Conservation (phyloP, 2,797 vertebrate genomes). For the Gorsachius magnificus region DNA sequence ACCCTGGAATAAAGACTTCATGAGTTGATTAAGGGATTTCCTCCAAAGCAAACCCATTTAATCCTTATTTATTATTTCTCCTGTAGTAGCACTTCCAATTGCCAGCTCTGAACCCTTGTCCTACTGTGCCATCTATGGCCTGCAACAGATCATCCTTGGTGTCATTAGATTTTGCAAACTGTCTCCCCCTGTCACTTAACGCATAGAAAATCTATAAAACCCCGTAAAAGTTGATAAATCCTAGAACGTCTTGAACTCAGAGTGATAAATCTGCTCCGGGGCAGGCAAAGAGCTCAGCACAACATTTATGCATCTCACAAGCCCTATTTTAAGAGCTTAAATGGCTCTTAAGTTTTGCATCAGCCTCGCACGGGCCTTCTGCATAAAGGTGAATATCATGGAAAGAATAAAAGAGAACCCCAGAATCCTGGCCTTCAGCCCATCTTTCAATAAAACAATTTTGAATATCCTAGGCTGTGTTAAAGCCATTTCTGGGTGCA, state of each 20-base stretch:
- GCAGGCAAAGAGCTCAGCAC: constrained; percentile 24
- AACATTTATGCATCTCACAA: neutral
- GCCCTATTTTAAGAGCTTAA: constrained; percentile 4
- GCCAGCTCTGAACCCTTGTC: neutral
- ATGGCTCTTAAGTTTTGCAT: constrained; percentile 37
- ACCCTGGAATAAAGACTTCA: neutral
- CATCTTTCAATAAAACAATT: constrained; percentile 57
- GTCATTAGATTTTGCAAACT: neutral
- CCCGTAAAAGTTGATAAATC: constrained; percentile 56
- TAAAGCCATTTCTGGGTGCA: constrained; percentile 61
- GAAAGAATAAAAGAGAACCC: constrained; percentile 48
- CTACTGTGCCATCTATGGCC: neutral
- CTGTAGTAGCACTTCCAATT: neutral
- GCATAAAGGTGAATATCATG: constrained; percentile 51
- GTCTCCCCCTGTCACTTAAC: constrained; percentile 31
- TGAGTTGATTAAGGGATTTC: neutral
- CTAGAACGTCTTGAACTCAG: neutral
- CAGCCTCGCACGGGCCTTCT: neutral
- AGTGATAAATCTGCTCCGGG: constrained; percentile 34
- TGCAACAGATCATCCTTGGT: neutral
- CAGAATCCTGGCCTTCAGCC: constrained; percentile 57
- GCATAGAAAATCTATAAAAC: constrained; percentile 34
- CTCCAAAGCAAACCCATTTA: neutral
- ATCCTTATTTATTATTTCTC: constrained; percentile 19
- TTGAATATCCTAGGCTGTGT: constrained; percentile 42